Evolutionary conservation across 2,888 invertebrate species (phyloP).

Genomic region (Dermolepida albohirtum): DNA sequence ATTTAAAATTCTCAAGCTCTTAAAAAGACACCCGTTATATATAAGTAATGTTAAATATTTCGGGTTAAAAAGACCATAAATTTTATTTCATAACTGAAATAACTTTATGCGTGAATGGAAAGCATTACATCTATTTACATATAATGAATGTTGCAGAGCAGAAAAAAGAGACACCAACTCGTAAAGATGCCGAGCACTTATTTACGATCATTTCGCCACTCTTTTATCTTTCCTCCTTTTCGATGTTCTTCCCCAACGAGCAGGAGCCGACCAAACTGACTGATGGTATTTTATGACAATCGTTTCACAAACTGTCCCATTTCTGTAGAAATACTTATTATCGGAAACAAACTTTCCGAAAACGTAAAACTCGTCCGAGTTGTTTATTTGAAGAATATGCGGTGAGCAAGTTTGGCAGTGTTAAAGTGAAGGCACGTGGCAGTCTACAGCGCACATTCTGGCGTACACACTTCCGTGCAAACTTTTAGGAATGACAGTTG

Average conservation of each 20-base stretch:
- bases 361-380: conserved; percentile 1
- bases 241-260: not conserved
- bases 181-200: not conserved
- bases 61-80: no score
- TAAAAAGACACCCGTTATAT: no score
- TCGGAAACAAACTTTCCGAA: not conserved
- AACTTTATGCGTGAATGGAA: no score
- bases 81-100: no score
- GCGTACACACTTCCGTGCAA: conserved; percentile 62
- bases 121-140: no score
- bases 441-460: conserved; percentile 2
- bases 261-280: conserved; percentile 22
- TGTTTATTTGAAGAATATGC: not conserved
- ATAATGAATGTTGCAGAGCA: no score
- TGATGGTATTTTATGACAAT: conserved; percentile 27
- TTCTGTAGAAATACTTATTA: conserved; percentile 8
- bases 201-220: conserved; percentile 3
- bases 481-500: conserved; percentile 59
- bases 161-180: not conserved
- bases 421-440: conserved; percentile 51
- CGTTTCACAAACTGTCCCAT: conserved; percentile 16
- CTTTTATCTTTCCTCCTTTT: conserved; percentile 13
- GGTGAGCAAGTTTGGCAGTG: not conserved
- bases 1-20: no score
- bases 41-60: no score